Evolutionary conservation across 2,113 vertebrate genomes (phyloP).

Genomic region (Bambusicola thoracicus): DNA sequence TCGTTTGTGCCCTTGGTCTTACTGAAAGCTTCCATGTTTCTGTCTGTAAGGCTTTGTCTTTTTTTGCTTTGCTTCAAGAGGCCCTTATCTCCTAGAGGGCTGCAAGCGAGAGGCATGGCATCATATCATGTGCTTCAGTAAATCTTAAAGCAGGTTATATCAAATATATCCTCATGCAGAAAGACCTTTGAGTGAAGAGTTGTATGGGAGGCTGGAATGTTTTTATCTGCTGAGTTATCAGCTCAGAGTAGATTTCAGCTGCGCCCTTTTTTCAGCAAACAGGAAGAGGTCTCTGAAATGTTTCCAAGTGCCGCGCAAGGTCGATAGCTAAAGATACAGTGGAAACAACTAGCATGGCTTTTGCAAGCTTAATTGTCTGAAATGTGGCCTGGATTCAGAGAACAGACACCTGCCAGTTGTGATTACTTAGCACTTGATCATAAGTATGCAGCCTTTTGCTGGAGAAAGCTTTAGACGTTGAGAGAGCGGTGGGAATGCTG

Average conservation of each 20-base stretch:
- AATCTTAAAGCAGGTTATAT: conserved; percentile 59
- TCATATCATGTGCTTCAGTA: conserved; percentile 41
- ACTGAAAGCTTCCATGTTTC: conserved; percentile 12
- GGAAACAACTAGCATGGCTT: conserved; percentile 10
- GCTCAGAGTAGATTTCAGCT: conserved; percentile 32
- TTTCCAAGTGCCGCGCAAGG: conserved; percentile 12
- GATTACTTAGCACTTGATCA: conserved; percentile 7
- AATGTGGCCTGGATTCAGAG: conserved; percentile 20
- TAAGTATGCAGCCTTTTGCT: background rate
- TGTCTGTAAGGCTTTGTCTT: conserved; percentile 43
- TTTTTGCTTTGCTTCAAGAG: conserved; percentile 63
- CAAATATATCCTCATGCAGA: conserved; percentile 40
- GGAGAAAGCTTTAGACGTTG: background rate
- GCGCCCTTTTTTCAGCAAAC: conserved; percentile 26
- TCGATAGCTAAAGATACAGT: background rate
- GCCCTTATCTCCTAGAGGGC: conserved; percentile 27
- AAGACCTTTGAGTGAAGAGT: conserved; percentile 42
- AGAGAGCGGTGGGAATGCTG: background rate
- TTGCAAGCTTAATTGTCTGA: background rate
- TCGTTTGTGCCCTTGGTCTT: conserved; percentile 36
- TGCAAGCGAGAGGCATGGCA: conserved; percentile 46
- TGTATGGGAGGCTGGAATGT: background rate
- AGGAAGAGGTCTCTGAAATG: conserved; percentile 40
- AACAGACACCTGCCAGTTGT: background rate
- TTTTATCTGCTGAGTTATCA: conserved; percentile 51